Conservation (phyloP, 2,888 invertebrate genomes). For the Acleris sparsana region DNA sequence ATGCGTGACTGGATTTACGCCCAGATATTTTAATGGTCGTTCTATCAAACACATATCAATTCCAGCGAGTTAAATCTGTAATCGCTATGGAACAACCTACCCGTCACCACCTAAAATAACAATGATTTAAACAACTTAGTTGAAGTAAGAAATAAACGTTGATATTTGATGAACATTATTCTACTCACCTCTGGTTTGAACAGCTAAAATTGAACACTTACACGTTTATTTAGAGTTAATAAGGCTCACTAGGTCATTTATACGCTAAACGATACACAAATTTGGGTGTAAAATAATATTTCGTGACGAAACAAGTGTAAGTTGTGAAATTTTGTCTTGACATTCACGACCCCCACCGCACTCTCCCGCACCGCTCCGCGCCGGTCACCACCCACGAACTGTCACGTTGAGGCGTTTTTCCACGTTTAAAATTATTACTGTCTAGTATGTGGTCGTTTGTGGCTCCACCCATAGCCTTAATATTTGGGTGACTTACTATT, state of each 20-base stretch:
- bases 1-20: slow-evolving; percentile 22
- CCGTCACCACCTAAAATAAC: slow-evolving; percentile 76
- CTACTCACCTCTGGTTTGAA: slow-evolving; percentile 22
- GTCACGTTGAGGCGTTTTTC: slow-evolving; percentile 4
- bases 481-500: no score
- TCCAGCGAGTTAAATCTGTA: slow-evolving; percentile 11
- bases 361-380: not conserved
- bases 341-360: slow-evolving; percentile 7
- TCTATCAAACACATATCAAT: slow-evolving; percentile 19
- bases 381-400: slow-evolving; percentile 27
- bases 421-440: no score
- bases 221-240: slow-evolving; percentile 12
- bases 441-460: no score
- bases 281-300: slow-evolving; percentile 36
- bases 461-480: no score
- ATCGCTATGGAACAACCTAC: slow-evolving; percentile 30
- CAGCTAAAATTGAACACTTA: slow-evolving; percentile 18
- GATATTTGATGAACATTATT: slow-evolving; percentile 7
- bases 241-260: slow-evolving; percentile 17
- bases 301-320: slow-evolving; percentile 33
- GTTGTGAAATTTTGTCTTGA: slow-evolving; percentile 34
- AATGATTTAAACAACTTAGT: slow-evolving; percentile 56
- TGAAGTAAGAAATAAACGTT: slow-evolving; percentile 47
- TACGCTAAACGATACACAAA: slow-evolving; percentile 22
- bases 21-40: slow-evolving; percentile 14